Evolutionary conservation across 2,888 invertebrate species (phyloP), one percentile per base, ranked within the genome.

Genomic region (Noctua janthe): DNA sequence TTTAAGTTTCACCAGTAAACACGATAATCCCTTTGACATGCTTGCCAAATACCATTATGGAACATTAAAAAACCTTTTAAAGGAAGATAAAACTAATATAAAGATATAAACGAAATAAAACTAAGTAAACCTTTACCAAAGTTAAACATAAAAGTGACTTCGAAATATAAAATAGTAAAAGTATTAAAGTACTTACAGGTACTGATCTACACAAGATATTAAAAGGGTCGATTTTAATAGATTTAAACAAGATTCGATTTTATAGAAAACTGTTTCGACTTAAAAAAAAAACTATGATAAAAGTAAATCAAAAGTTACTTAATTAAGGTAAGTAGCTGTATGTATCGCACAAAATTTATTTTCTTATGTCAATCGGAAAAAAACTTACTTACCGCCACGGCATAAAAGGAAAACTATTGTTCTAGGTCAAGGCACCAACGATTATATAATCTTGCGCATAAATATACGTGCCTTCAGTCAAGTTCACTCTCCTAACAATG

Each of bases 11-110:
- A 71, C 67, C 66, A 83, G 39, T 69, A 56, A 49, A 79, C 49
- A 70, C 20, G 85, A 66, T 82, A 86, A 84, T 77, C 74, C 75
- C 85, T 75, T 43, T 75, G 81, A 75, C 71, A 72, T 59, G 62
- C 72, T 83, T 72, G 85, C 51, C 62, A 75, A 69, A 64, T 35
- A 74, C 56, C 71, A 75, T 83, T 72, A 84, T 39, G 66, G 23
- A 17, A 8, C 49, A 76, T 73, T 59, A 71, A 39, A 62, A 84
- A 85, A 73, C 72, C 69, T 79, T 84, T 80, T 71, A 78, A 64
- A n/a, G 23, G 49, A 17, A 78, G 39, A 56, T 79, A 70, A 29
- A 29, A 29, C 29, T 29, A 29, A 29, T 29, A 29, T 29, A 29
- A 29, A 29, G 29, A 17, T 54, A 54, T 47, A 20, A 70, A 23